Evolutionary conservation across 2,113 vertebrate species (phyloP).

Genomic region (Alouatta palliata): DNA sequence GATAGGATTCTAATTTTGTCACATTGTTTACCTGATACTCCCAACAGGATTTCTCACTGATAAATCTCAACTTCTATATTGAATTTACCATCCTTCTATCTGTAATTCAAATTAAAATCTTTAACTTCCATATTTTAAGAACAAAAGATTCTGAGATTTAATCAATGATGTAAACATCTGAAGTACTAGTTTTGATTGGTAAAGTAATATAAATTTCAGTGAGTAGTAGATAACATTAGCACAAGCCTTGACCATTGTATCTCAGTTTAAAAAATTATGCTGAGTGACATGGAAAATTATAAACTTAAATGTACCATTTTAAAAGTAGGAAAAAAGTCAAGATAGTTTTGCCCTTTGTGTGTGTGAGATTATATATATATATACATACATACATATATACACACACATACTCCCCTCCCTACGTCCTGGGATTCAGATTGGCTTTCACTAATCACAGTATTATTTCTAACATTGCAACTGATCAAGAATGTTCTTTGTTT

Average conservation of each 20-base stretch:
- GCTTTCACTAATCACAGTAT: slow-evolving; percentile 53
- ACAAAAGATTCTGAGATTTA: slow-evolving; percentile 62
- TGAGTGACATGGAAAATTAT: slow-evolving; percentile 33
- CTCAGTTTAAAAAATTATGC: slow-evolving; percentile 46
- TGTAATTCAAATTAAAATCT: slow-evolving; percentile 58
- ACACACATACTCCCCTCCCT: not conserved
- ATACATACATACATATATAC: not conserved
- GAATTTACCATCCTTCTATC: slow-evolving; percentile 52
- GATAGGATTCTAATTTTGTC: slow-evolving; percentile 35
- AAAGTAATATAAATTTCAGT: slow-evolving; percentile 68
- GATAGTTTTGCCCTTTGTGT: slow-evolving; percentile 14
- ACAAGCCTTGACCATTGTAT: slow-evolving; percentile 47
- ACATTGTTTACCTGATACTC: not conserved
- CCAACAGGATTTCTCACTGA: not conserved
- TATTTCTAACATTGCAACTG: slow-evolving; percentile 54
- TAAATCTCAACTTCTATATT: not conserved
- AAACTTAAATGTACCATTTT: slow-evolving; percentile 68
- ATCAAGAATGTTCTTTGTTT: slow-evolving; percentile 46
- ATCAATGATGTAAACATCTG: slow-evolving; percentile 46
- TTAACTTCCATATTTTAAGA: slow-evolving; percentile 61
- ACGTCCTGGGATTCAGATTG: not conserved
- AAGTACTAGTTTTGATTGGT: slow-evolving; percentile 35
- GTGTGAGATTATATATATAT: not conserved
- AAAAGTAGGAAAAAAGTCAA: slow-evolving; percentile 61
- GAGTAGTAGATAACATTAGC: slow-evolving; percentile 48